Base-by-base conservation (phyloP, 1,140 invertebrate genomes). In the Plectus sambesii region DNA sequence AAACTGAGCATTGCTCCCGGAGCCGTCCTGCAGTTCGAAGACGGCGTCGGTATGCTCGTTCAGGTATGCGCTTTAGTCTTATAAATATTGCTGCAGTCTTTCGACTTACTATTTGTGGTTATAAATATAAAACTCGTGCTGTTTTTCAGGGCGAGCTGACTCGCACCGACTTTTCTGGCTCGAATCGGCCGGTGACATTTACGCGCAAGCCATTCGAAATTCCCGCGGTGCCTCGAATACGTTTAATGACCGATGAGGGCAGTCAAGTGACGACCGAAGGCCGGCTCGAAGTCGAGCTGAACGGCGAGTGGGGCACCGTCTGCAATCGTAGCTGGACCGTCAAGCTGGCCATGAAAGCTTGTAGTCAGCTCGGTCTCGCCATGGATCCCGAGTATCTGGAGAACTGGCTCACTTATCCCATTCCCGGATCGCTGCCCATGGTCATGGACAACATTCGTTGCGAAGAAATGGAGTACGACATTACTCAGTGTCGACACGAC, bases 271-370 rank as follows among this genome's bases (percentile, higher is more conserved):
- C 63, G 19, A 39, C 61, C 44, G 71, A 74, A 58, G 76, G 76
- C 20, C 51, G 70, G 25, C 59, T 76, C 8, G 72, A 84, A 73
- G 76, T 84, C 0, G 76, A 80, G 58, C 74, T 93, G 5, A 79
- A 81, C 15, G 80, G 80, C 8, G 58, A 69, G 70, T 98, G 93
- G 92, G 92, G 92, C 39, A 93, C 88, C 0, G 85, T 99, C 3
- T 99, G 93, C 64, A 87, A 87, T 73, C 85, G 96, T 68, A 83
- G 82, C 23, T 99, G 92, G 88, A 90, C 81, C 38, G 81, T 86
- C n/a, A 75, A 80, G 37, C 82, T 88, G 60, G 88, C 93, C 2
- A 83, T 87, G 0, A 70, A 97, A 19, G 89, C 87, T 0, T 97
- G 93, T 67, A 85, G 93, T 72, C 89, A 96, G 71, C 70, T 99